Conservation (phyloP, 53 echinoderm and acorn worm species). For the Holothuria leucospilota region DNA sequence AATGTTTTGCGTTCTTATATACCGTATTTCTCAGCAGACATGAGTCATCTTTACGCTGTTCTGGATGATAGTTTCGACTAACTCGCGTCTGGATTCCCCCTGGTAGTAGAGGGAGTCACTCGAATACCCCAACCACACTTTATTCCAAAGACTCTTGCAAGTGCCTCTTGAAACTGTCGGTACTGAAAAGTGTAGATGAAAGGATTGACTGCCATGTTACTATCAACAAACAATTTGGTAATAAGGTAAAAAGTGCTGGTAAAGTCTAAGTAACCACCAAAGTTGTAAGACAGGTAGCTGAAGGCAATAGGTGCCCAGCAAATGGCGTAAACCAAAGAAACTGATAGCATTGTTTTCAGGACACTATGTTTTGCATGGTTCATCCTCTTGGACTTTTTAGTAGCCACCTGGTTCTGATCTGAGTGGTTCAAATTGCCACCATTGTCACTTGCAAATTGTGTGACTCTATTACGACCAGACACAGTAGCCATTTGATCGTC, state of each 20-base stretch:
- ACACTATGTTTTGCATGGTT: conserved; percentile 74
- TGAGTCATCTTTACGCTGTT: too few relatives aligned
- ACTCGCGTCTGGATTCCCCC: too few relatives aligned
- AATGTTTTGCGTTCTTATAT: too few relatives aligned
- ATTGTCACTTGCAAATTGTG: neutral
- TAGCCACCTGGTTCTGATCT: neutral
- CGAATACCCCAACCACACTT: conserved; percentile 20
- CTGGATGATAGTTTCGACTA: too few relatives aligned
- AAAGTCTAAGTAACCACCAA: conserved; percentile 83
- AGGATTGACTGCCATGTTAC: conserved; percentile 88
- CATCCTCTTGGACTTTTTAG: conserved; percentile 35
- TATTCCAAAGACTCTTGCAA: conserved; percentile 61
- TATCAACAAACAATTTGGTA: conserved; percentile 79
- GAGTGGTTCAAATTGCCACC: neutral
- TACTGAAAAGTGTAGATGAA: conserved; percentile 95
- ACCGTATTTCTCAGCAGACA: too few relatives aligned
- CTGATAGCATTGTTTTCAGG: conserved; percentile 82
- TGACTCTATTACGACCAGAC: neutral
- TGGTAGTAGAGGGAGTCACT: conserved; percentile 15
- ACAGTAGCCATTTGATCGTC: neutral
- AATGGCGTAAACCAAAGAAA: conserved; percentile 77
- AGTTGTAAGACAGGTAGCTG: conserved; percentile 79
- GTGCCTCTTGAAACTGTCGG: conserved; percentile 82
- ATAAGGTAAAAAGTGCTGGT: conserved; percentile 71
- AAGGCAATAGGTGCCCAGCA: conserved; percentile 88